Evolutionary conservation across 2,113 vertebrate species (phyloP).

Genomic region (Ginglymostoma cirratum): DNA sequence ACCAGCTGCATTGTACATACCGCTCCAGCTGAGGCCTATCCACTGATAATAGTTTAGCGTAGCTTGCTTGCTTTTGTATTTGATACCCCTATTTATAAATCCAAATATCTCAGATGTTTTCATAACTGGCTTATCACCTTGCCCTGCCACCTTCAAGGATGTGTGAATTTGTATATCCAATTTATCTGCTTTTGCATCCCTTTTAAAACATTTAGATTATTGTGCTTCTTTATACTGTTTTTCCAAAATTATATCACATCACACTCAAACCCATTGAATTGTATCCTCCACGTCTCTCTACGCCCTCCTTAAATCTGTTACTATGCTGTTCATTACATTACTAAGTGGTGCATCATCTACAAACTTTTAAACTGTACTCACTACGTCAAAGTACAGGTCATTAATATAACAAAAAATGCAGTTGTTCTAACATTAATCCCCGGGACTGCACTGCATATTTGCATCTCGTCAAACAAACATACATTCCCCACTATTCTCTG

Average conservation of each 20-base stretch:
- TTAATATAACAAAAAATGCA: neutral
- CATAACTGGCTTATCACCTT: neutral
- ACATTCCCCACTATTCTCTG: neutral
- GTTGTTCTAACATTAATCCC: neutral
- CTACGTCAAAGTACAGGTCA: neutral
- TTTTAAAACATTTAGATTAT: neutral
- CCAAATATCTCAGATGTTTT: neutral
- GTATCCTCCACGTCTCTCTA: neutral
- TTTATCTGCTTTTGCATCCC: neutral
- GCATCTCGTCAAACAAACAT: neutral
- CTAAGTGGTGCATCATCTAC: neutral
- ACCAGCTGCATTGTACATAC: neutral
- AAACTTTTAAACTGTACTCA: neutral
- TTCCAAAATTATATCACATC: neutral
- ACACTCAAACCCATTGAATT: neutral
- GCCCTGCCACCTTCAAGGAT: neutral
- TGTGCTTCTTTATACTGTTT: neutral
- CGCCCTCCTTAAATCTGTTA: neutral
- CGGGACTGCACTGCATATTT: neutral
- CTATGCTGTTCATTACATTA: neutral
- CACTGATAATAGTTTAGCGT: neutral
- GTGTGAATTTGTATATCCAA: neutral
- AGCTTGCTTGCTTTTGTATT: neutral
- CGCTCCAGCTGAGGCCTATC: neutral
- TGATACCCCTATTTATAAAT: neutral